Evolutionary conservation across 2,797 vertebrate genomes (phyloP).

Genomic region (Nyctalus aviator): DNA sequence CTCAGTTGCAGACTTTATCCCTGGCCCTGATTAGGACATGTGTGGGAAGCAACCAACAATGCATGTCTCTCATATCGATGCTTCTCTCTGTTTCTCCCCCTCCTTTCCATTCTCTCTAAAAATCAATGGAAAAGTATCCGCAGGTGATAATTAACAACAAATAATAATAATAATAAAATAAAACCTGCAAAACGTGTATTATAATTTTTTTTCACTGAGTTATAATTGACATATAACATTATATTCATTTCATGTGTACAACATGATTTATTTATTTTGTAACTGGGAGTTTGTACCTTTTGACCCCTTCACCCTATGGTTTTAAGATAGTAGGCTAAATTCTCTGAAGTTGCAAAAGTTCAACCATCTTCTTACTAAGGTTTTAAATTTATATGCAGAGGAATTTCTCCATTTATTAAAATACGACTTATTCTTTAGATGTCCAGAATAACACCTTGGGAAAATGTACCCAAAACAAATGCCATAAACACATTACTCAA

Average conservation of each 20-base stretch:
- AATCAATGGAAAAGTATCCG: too few relatives aligned
- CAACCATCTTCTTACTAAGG: constrained; percentile 29
- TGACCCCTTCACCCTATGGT: not conserved
- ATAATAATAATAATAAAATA: not conserved
- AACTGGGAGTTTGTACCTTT: not conserved
- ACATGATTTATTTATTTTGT: constrained; percentile 42
- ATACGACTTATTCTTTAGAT: constrained; percentile 49
- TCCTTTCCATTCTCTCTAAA: too few relatives aligned
- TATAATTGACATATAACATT: not conserved
- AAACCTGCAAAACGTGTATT: not conserved
- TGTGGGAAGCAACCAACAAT: too few relatives aligned
- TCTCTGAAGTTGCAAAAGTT: constrained; percentile 41
- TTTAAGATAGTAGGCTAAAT: constrained; percentile 29
- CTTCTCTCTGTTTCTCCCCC: too few relatives aligned
- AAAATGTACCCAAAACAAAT: constrained; percentile 33
- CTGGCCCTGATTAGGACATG: too few relatives aligned
- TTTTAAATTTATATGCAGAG: constrained; percentile 54
- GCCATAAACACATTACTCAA: constrained; percentile 35
- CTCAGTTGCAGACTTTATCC: too few relatives aligned
- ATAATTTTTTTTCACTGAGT: not conserved
- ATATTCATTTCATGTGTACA: not conserved
- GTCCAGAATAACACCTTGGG: not conserved
- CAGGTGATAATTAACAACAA: too few relatives aligned
- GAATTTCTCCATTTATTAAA: constrained; percentile 54
- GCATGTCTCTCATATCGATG: too few relatives aligned